Conservation (phyloP, 2,797 vertebrate genomes). For the Cuculus canorus region DNA sequence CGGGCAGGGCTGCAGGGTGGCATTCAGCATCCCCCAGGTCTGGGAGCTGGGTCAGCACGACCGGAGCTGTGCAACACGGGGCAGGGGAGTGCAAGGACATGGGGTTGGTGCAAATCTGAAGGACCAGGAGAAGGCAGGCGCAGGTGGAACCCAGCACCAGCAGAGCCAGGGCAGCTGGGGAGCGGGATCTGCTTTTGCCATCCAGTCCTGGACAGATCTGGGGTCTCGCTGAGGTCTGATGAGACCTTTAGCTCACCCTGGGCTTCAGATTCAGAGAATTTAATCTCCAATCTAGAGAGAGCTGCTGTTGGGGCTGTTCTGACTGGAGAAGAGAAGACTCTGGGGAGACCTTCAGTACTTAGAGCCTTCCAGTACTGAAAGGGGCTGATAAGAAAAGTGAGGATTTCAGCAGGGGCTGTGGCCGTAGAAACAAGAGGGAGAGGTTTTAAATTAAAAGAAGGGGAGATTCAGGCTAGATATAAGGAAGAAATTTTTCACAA, state of each 20-base stretch:
- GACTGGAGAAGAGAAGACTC: no score
- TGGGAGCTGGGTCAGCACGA: background rate
- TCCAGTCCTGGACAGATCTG: background rate
- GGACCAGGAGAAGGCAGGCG: background rate
- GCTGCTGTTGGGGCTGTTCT: background rate
- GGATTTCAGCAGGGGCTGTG: no score
- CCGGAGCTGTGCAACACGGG: no score
- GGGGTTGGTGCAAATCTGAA: background rate
- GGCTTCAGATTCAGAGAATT: background rate
- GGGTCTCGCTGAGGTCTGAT: background rate
- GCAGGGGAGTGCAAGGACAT: background rate
- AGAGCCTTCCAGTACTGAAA: no score
- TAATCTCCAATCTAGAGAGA: background rate
- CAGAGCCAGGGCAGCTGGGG: background rate
- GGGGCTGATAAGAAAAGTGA: no score
- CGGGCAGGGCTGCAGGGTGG: background rate
- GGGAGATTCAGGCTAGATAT: no score
- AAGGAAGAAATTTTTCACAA: no score
- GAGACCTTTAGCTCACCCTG: background rate
- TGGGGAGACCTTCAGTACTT: no score
- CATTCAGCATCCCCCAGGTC: background rate
- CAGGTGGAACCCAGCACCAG: background rate
- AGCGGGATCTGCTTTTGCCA: background rate
- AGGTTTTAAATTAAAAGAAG: no score
- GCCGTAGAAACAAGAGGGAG: no score